A percentile compares a stretch with the other conserved stretches of the same genome.
Conservation (phyloP, 2,797 vertebrate species). For the Epinephelus coioides region DNA sequence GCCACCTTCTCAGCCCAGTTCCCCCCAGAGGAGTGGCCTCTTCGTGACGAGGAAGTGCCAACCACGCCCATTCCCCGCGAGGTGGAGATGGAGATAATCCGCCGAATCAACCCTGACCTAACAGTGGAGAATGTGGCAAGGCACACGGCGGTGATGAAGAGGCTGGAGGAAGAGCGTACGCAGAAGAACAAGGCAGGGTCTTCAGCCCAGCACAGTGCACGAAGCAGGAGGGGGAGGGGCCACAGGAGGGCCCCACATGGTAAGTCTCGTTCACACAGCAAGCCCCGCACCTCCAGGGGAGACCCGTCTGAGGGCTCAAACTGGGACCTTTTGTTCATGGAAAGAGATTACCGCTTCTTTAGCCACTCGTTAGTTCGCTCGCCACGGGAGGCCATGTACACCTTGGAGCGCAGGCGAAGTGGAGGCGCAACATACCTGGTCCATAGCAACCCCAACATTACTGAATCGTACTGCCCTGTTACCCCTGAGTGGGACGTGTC, state of each 20-base stretch:
- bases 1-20: constrained; percentile 99
- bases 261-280: constrained; percentile 98
- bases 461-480: constrained; percentile 97
- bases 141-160: constrained; percentile 99
- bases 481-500: constrained; percentile 99
- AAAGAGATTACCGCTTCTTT: constrained; percentile 95
- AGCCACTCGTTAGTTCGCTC: constrained; percentile 95
- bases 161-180: constrained; percentile 97
- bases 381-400: constrained; percentile 96
- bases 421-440: constrained; percentile 93
- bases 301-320: constrained; percentile 96
- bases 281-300: constrained; percentile 94
- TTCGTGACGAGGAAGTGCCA: constrained; percentile 95
- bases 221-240: constrained; percentile 95
- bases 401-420: constrained; percentile 91
- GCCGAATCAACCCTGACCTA: constrained; percentile 97
- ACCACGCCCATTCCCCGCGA: constrained; percentile 94
- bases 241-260: constrained; percentile 94
- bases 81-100: constrained; percentile 99
- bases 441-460: constrained; percentile 94
- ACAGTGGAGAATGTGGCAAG: constrained; percentile 98
- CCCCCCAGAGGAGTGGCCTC: constrained; percentile 98
- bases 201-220: constrained; percentile 95
- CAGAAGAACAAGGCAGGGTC: constrained; percentile 95
- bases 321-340: constrained; percentile 91